Evolutionary conservation across 1,140 invertebrate genomes (phyloP).

Genomic region (Drosophila albomicans): DNA sequence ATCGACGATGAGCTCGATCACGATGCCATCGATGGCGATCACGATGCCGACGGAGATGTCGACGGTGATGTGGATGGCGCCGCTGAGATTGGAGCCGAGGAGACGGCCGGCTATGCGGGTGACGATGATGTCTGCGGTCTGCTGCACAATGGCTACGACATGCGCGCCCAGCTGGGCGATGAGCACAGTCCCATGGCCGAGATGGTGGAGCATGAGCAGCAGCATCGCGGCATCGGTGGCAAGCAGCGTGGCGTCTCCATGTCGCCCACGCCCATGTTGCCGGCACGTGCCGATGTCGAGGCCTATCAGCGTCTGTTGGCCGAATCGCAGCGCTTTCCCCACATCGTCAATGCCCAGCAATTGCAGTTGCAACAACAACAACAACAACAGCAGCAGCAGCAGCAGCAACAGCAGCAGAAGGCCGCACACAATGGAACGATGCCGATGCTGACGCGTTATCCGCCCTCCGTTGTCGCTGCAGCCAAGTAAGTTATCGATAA

Average conservation of each 20-base stretch:
- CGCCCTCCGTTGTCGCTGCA: slow-evolving; percentile 45
- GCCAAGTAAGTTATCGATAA: slow-evolving; percentile 62
- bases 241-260: slow-evolving; percentile 26
- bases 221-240: slow-evolving; percentile 9
- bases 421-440: slow-evolving; percentile 60
- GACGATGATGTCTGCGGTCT: slow-evolving; percentile 68
- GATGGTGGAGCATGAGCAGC: slow-evolving; percentile 59
- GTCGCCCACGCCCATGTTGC: slow-evolving; percentile 41
- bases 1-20: slow-evolving; percentile 32
- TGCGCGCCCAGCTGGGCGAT: slow-evolving; percentile 32
- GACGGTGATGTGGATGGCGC: slow-evolving; percentile 50
- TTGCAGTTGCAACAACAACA: slow-evolving; percentile 65
- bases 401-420: slow-evolving; percentile 59
- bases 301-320: slow-evolving; percentile 65
- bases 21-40: slow-evolving; percentile 15
- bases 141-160: slow-evolving; percentile 63
- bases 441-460: slow-evolving; percentile 71
- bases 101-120: slow-evolving; percentile 69
- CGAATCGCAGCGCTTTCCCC: slow-evolving; percentile 67
- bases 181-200: slow-evolving; percentile 42
- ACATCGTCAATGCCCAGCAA: slow-evolving; percentile 73
- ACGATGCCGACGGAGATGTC: background rate
- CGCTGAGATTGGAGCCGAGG: slow-evolving; percentile 72
- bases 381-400: slow-evolving; percentile 35
- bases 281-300: slow-evolving; percentile 63